Conservation (phyloP, 1,140 invertebrate genomes). For the Pemphigus obesinymphae region DNA sequence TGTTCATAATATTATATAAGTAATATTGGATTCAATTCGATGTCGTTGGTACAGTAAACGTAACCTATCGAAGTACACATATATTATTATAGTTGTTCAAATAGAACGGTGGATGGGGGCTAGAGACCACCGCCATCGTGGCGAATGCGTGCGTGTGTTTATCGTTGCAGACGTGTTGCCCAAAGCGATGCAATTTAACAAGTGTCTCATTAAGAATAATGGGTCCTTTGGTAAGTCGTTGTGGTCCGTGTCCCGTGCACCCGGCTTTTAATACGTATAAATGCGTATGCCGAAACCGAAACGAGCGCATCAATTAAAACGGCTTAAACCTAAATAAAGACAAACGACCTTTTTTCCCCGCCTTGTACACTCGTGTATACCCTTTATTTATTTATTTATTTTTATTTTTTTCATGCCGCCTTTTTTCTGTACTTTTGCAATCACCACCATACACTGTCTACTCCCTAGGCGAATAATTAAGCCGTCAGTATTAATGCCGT, state of each 20-base stretch:
- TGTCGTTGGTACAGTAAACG: not conserved
- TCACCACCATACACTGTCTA: not conserved
- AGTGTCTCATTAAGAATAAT: slow-evolving; percentile 42
- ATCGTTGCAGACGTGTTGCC: slow-evolving; percentile 30
- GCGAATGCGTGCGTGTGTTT: not conserved
- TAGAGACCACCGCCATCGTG: not conserved
- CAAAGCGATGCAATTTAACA: slow-evolving; percentile 39
- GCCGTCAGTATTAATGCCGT: not conserved
- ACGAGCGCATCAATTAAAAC: slow-evolving; percentile 40
- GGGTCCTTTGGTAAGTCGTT: slow-evolving; percentile 41
- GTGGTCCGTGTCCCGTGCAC: slow-evolving; percentile 16
- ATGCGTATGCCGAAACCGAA: slow-evolving; percentile 40
- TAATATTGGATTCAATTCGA: not conserved
- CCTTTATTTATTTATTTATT: not conserved
- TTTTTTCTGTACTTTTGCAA: not conserved
- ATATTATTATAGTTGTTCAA: not conserved
- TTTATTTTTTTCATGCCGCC: not conserved
- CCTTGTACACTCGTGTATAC: too few relatives aligned
- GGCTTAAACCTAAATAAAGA: slow-evolving; percentile 38
- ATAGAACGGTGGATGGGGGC: not conserved
- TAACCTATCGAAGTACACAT: not conserved
- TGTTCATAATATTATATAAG: not conserved
- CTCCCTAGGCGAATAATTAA: not conserved
- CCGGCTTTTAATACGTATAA: slow-evolving; percentile 34
- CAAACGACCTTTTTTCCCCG: slow-evolving; percentile 34